Percentiles rank a stretch among this genome's conserved stretches.
phyloP scores from a whole-genome alignment of 2,888 invertebrate species.

The Neoscelio sp. region DNA sequence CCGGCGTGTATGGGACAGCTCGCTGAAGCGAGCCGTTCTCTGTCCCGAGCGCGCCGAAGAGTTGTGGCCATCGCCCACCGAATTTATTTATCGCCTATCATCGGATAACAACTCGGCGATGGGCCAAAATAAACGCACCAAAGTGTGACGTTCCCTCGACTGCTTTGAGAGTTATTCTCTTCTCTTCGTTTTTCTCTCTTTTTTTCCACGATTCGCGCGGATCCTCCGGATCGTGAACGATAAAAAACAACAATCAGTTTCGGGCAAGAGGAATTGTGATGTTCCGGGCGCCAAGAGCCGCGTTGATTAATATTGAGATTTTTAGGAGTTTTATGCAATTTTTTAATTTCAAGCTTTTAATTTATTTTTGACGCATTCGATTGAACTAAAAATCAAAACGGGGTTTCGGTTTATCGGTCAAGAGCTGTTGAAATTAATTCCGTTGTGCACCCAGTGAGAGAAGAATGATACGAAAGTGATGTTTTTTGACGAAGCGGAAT shows the following conservation, averaged over 20 bases:
- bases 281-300: conserved; percentile 41
- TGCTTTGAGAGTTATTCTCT: conserved; percentile 54
- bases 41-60: conserved; percentile 70
- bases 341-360: conserved; percentile 60
- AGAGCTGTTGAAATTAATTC: conserved; percentile 29
- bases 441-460: conserved; percentile 22
- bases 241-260: conserved; percentile 44
- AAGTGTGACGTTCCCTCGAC: conserved; percentile 56
- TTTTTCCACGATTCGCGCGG: conserved; percentile 13
- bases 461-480: too few species aligned
- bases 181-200: conserved; percentile 30
- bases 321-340: conserved; percentile 47
- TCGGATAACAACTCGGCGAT: conserved; percentile 65
- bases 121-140: conserved; percentile 64
- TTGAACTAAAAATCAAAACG: conserved; percentile 28
- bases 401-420: conserved; percentile 4
- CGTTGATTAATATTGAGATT: conserved; percentile 59
- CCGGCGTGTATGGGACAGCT: conserved; percentile 57
- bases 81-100: conserved; percentile 78
- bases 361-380: conserved; percentile 58
- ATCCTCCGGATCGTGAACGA: not conserved
- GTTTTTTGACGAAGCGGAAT: conserved; percentile 2
- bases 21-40: conserved; percentile 59
- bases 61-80: conserved; percentile 77
- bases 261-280: conserved; percentile 40